phyloP scores from a whole-genome alignment of 2,113 vertebrate genomes.

The Motacilla tschutschensis region DNA sequence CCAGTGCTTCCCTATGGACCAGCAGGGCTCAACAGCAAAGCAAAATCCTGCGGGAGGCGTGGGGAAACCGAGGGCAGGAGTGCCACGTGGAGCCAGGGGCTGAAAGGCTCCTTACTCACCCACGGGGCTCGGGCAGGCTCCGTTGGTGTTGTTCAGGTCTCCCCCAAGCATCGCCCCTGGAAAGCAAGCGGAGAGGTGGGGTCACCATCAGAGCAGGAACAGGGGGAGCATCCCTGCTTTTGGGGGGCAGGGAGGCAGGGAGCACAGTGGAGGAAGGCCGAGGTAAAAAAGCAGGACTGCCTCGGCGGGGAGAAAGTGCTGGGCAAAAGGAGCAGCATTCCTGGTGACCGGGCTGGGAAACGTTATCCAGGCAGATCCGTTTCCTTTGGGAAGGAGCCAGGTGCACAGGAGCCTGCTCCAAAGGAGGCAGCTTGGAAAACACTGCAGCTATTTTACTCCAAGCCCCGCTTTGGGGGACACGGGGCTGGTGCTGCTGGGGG shows the following conservation, averaged over 20 bases:
- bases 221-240: not conserved
- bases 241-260: not conserved
- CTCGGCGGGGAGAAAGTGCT: not conserved
- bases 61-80: not conserved
- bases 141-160: constrained; percentile 89
- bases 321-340: not conserved
- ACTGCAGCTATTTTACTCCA: not conserved
- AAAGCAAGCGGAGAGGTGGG: not conserved
- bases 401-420: not conserved
- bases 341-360: constrained; percentile 45
- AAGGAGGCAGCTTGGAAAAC: constrained; percentile 20
- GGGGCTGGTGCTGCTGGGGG: not conserved
- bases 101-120: constrained; percentile 77
- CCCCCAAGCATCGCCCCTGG: constrained; percentile 91
- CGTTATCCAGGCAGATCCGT: constrained; percentile 22
- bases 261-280: not conserved
- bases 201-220: accelerated
- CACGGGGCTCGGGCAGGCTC: constrained; percentile 92
- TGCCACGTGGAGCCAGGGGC: accelerated
- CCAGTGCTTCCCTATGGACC: accelerated
- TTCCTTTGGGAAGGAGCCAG: constrained; percentile 44
- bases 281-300: not conserved
- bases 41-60: accelerated
- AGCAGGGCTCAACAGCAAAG: accelerated
- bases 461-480: not conserved